These are phyloP conservation scores for Aurelia sp. DNA, from an alignment of 30 jellyfish, hydroid and myxozoan species.

Conservation along the genomic window DNA sequence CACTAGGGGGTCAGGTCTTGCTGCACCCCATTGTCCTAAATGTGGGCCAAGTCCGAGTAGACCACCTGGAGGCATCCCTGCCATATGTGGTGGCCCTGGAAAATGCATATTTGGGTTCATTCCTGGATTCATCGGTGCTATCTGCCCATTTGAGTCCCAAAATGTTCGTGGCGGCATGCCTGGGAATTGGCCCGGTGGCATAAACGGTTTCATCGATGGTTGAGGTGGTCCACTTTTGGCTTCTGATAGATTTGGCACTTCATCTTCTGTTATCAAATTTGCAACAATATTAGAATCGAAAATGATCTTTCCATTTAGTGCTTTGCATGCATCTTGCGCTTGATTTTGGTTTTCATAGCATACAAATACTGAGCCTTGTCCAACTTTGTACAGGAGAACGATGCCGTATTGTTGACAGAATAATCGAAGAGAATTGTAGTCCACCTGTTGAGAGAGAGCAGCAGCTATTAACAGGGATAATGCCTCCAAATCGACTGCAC, in stretches of 20 bases:
- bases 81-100: constrained; percentile 49
- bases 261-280: constrained; percentile 66
- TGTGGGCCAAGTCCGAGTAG: constrained; percentile 69
- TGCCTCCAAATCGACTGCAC: too few species aligned
- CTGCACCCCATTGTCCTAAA: constrained; percentile 62
- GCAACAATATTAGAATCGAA: constrained; percentile 79
- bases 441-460: constrained; percentile 64
- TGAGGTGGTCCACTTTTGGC: constrained; percentile 29
- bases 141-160: constrained; percentile 71
- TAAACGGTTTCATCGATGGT: constrained; percentile 40
- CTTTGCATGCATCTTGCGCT: constrained; percentile 83
- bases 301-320: constrained; percentile 70
- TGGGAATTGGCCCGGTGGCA: constrained; percentile 49
- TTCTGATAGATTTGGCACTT: constrained; percentile 16
- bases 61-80: constrained; percentile 64
- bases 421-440: constrained; percentile 63
- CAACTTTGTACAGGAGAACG: constrained; percentile 60
- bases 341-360: constrained; percentile 74
- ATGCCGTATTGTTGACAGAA: constrained; percentile 85
- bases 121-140: constrained; percentile 42
- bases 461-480: too few species aligned
- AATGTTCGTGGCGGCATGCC: constrained; percentile 48
- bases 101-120: constrained; percentile 48
- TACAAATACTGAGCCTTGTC: constrained; percentile 55
- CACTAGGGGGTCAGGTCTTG: constrained; percentile 59